These are phyloP conservation scores for Clamator glandarius DNA, from an alignment of 2,797 vertebrate genomes.

Conservation along the genomic window DNA sequence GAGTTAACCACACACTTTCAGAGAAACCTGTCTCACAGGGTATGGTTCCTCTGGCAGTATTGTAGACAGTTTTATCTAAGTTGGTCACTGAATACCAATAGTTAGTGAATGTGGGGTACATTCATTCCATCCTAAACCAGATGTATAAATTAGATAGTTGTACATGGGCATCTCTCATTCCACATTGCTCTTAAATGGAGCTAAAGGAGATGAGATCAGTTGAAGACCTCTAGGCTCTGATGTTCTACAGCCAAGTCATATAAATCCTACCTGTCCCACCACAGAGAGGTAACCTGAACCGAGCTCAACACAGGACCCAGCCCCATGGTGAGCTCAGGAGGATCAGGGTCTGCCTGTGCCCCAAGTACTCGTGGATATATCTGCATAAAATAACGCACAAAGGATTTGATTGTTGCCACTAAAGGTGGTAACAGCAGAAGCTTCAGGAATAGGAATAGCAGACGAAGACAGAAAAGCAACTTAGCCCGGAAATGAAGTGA, in stretches of 20 bases:
- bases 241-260: not conserved
- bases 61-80: not conserved
- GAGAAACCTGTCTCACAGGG: not conserved
- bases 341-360: not conserved
- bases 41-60: not conserved
- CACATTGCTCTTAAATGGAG: not conserved
- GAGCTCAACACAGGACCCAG: not conserved
- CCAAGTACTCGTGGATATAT: not conserved
- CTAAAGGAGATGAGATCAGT: not conserved
- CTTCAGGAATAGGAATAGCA: not conserved
- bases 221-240: not conserved
- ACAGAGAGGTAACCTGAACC: not conserved
- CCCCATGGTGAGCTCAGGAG: fast-evolving
- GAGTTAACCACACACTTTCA: not conserved
- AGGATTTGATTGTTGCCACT: not conserved
- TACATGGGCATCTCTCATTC: not conserved
- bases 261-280: not conserved
- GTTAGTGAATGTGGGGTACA: not conserved
- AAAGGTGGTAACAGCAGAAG: not conserved
- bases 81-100: not conserved
- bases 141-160: not conserved
- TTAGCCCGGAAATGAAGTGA: not conserved
- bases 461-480: not conserved
- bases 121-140: not conserved
- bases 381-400: not conserved